Evolutionary conservation across 2,797 vertebrate genomes (phyloP), one percentile per base, ranked within the genome.

Genomic region (Dicrostonyx torquatus): DNA sequence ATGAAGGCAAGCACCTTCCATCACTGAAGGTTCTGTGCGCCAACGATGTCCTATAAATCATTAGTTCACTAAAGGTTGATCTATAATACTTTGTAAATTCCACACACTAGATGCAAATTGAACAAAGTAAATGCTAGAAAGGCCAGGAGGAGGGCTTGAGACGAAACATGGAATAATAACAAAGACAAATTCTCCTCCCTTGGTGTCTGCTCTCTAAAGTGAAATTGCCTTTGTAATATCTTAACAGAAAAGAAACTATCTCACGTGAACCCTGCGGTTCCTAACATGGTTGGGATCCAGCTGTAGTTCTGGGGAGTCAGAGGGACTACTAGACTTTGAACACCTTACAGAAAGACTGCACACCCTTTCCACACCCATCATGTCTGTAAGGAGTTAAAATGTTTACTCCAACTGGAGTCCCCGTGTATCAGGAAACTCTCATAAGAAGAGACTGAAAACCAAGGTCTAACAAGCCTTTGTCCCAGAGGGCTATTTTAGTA

Each of bases 401-500:
- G 60, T 64, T 48, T 73, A n/a, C n/a, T 48, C 26, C 55, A 82
- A 31, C 17, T 10, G 22, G 48, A 87, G 40, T 18, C 5, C 75
- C 45, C 62, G 40, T 70, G 37, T 15, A 64, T 24, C 24, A 75
- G 43, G 26, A 14, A 22, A 4, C 66, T 78, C 53, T 86, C 37
- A 40, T 14, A 55, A 22, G 12, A 93, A 18, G 76, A 70, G 6
- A n/a, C 22, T 75, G 29, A 94, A 95, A 86, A 55, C 26, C n/a
- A 90, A 53, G 14, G 4, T 14, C 40, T 45, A 26, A 62, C 55
- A 68, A 92, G 37, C 4, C 9, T 45, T 93, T 76, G 6, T 26
- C 58, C 48, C 60, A 76, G 89, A 96, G 34, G 26, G 34, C 40
- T 88, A 76, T 58, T 87, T 94, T 77, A 58, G 22, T 88, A 76